A percentile compares a stretch with the other conserved stretches of the same genome.
These are phyloP conservation scores for Vulpes ferrilata DNA, from an alignment of 2,113 vertebrate species.

Conservation along the genomic window DNA sequence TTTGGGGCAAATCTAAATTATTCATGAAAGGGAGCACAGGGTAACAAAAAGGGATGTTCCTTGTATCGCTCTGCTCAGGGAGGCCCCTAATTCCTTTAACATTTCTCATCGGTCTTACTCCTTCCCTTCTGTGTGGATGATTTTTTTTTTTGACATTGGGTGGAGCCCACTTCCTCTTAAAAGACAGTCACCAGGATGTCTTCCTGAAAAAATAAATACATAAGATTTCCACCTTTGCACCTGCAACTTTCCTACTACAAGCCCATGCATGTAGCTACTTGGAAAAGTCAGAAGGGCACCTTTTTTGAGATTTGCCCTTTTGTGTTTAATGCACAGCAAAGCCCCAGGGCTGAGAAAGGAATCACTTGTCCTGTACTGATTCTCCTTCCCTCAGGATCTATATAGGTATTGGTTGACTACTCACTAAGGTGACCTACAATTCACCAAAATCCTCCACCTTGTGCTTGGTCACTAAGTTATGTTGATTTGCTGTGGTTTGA, in stretches of 20 bases:
- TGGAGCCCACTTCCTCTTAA: constrained; percentile 1
- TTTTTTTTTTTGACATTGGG: neutral
- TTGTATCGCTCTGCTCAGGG: neutral
- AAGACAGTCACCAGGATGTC: neutral
- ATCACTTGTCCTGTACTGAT: neutral
- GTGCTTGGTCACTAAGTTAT: neutral
- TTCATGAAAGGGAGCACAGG: neutral
- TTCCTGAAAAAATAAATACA: neutral
- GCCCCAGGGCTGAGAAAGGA: neutral
- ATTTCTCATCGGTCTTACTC: neutral
- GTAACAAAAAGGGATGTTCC: neutral
- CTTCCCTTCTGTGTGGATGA: neutral
- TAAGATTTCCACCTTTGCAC: neutral
- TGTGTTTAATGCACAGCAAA: neutral
- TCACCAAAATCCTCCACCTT: neutral
- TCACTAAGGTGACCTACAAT: neutral
- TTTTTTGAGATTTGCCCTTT: neutral
- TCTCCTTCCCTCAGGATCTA: neutral
- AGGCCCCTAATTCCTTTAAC: constrained; percentile 21
- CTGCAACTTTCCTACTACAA: neutral
- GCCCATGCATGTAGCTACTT: neutral
- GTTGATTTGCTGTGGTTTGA: neutral
- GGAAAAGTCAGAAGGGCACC: neutral
- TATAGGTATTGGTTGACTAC: too few species aligned
- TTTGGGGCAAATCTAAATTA: neutral